Evolutionary conservation across 1,140 invertebrate species (phyloP), one percentile per base, ranked within the genome.

Genomic region (Dermatophagoides farinae): DNA sequence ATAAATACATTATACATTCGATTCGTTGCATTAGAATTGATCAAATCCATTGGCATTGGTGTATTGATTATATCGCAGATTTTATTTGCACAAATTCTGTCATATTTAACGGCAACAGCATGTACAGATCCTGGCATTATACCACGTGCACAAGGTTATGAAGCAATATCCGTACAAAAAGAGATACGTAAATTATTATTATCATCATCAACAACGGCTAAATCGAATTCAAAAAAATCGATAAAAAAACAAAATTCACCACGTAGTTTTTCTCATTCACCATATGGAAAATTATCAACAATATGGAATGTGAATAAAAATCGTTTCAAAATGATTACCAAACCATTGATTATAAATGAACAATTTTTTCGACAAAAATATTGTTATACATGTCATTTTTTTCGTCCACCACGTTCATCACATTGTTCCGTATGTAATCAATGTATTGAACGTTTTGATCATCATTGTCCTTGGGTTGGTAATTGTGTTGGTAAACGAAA

Each of bases 391-490:
- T 93, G 89, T 70, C 79, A 85, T 50, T 88, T 85, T 67, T 77
- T 92, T 44, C 75, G 85, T 65, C 87, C 88, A 0, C 69, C 90
- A 6, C 76, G 88, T 64, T 86, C 88, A 0, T 91, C 92, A 72
- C 89, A 93, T 70, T 92, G 89, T 67, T 77, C 86, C 46, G 81
- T 88, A 50, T 93, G 89, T 71, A 88, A 90, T 68, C 78, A 88
- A 62, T 95, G 88, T 70, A 86, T 95, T 1, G 82, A 82, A 1
- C 86, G 88, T 69, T 92, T 92, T 67, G 89, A 95, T 69, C 89
- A 95, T 71, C 89, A 95, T 67, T 95, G 89, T 70, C 87, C 88
- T 0, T 93, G 90, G 68, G 88, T 95, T 64, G 88, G 91, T 70
- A 92, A 92, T 69, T 95, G 89, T 71, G 86, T 95, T 10, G 85